Evolutionary conservation across 2,113 vertebrate genomes (phyloP).

Genomic region (Pelobates fuscus): DNA sequence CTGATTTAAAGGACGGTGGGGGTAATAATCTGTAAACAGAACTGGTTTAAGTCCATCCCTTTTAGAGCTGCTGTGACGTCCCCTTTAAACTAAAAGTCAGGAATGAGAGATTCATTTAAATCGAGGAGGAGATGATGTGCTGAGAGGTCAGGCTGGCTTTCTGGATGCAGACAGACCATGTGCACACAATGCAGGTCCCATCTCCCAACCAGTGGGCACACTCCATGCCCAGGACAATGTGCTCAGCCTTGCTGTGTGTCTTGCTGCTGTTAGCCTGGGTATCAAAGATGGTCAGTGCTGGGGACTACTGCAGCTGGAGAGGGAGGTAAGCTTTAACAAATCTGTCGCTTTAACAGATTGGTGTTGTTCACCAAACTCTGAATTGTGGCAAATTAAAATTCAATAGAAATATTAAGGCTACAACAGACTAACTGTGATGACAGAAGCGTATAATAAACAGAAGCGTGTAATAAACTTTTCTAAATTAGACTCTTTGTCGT

Average conservation of each 20-base stretch:
- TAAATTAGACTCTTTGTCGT: too few relatives aligned
- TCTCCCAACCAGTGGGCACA: not conserved
- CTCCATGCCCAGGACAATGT: not conserved
- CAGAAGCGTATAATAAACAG: too few relatives aligned
- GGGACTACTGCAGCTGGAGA: constrained; percentile 71
- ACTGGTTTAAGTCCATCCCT: too few relatives aligned
- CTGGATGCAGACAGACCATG: not conserved
- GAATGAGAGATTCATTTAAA: not conserved
- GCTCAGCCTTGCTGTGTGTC: not conserved
- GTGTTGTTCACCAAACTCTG: too few relatives aligned
- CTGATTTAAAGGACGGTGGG: too few relatives aligned
- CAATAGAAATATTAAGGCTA: too few relatives aligned
- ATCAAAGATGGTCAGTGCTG: not conserved
- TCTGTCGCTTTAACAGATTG: not conserved
- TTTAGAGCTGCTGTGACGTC: too few relatives aligned
- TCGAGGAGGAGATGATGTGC: not conserved
- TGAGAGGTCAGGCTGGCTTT: not conserved
- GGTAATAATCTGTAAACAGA: too few relatives aligned
- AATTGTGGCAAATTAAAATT: too few relatives aligned
- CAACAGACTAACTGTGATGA: too few relatives aligned
- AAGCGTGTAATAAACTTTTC: too few relatives aligned
- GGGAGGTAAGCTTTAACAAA: constrained; percentile 65
- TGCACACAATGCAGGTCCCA: not conserved
- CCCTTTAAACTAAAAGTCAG: not conserved
- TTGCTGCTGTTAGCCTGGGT: not conserved